Percentiles rank a stretch among this genome's conserved stretches.
Evolutionary conservation across 2,113 vertebrate species (phyloP).

Genomic region (Siniperca knerii): DNA sequence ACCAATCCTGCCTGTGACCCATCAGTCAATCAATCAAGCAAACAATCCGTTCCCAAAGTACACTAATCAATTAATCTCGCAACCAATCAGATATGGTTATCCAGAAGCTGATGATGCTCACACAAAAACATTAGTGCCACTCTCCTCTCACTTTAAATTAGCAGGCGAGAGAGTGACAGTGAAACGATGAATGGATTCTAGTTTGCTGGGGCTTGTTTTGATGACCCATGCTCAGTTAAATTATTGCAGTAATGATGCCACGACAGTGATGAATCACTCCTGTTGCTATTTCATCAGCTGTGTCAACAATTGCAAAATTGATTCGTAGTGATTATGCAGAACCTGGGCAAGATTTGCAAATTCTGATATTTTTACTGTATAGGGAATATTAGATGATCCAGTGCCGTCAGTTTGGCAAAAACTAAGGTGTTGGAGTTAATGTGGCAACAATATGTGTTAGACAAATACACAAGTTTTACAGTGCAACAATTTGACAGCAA

Average conservation of each 20-base stretch:
- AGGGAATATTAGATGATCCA: not conserved
- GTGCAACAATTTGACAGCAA: not conserved
- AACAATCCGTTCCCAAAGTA: constrained; percentile 52
- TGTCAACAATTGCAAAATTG: constrained; percentile 65
- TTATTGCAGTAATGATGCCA: constrained; percentile 77
- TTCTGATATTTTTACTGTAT: not conserved
- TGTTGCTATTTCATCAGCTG: constrained; percentile 68
- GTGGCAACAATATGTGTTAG: not conserved
- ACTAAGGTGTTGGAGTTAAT: not conserved
- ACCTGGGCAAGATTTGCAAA: constrained; percentile 2
- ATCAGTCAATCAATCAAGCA: constrained; percentile 66
- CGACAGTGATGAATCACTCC: constrained; percentile 73
- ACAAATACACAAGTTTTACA: not conserved
- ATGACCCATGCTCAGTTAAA: constrained; percentile 74
- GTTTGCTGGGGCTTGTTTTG: constrained; percentile 73
- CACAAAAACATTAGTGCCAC: constrained; percentile 52
- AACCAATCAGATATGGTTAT: constrained; percentile 60
- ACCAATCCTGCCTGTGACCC: constrained; percentile 21
- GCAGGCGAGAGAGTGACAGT: constrained; percentile 45
- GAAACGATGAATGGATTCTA: constrained; percentile 71
- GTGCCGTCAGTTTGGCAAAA: not conserved
- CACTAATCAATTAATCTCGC: constrained; percentile 68
- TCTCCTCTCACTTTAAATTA: constrained; percentile 63
- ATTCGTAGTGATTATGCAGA: constrained; percentile 38
- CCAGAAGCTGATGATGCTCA: constrained; percentile 50